Base-by-base conservation (phyloP, 2,797 vertebrate genomes). In the Pelodytes ibericus region DNA sequence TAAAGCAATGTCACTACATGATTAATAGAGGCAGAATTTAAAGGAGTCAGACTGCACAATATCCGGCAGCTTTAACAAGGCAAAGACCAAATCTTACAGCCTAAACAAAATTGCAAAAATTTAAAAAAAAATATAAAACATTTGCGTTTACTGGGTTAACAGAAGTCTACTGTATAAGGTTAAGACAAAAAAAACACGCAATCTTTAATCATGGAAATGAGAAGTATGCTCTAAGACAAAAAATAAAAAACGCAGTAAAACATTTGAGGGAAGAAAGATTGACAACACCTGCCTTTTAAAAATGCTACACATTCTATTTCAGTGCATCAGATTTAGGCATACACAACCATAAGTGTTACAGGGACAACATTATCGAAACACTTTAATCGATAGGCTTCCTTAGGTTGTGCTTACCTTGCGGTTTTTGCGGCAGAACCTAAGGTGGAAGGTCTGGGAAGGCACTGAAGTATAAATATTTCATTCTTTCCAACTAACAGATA, bases 331-430 rank as follows among this genome's bases (percentile, higher is more conserved):
- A 68, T 68, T 88, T 88, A 88, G 88, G 87, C 89, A 90, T 90
- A 91, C 89, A 92, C 89, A 93, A 92, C 89, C 92, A 92, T 91
- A 90, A 90, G 92, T 87, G 89, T 91, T 89, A 91, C 90, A 91
- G 91, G 90, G 91, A 93, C n/a, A n/a, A n/a, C 90, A 91, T 92
- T 91, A 92, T 88, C 3, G n/a, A 16, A 15, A 13, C n/a, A 22
- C 11, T 53, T 53, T 8, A 90, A 91, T 90, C 87, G 88, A 92
- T 92, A 88, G 88, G 86, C 91, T 90, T 95, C 94, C 95, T 98
- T 96, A 98, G 94, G 95, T 95, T 95, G 95, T 92, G 95, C 98
- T 99, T 99, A 99, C 98, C 98, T 99, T 96, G 92, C 94, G 95
- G 88, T 94, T 91, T 96, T 93, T 95, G 96, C 95, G 95, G 97